Evolutionary conservation across 2,888 invertebrate species (phyloP).

Genomic region (Drosophila mimica): DNA sequence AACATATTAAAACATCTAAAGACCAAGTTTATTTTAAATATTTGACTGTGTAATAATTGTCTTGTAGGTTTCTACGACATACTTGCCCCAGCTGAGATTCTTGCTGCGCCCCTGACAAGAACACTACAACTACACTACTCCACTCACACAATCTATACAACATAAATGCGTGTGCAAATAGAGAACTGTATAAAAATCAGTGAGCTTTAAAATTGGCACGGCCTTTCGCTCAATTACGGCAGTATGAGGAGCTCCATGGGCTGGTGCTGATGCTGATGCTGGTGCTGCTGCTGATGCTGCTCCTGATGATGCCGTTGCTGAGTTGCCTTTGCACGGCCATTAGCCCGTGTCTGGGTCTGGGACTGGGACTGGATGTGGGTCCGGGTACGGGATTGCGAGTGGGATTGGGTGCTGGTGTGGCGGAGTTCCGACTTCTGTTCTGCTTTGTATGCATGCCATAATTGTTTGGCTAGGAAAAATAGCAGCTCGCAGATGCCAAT

Average conservation of each 20-base stretch:
- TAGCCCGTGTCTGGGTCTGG: slow-evolving; percentile 34
- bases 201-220: slow-evolving; percentile 78
- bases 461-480: slow-evolving; percentile 87
- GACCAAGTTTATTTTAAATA: not conserved
- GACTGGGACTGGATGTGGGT: slow-evolving; percentile 11
- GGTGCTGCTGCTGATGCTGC: slow-evolving; percentile 18
- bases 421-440: slow-evolving; percentile 61
- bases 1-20: not conserved
- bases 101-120: not conserved
- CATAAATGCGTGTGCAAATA: slow-evolving; percentile 37
- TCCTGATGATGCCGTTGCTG: slow-evolving; percentile 35
- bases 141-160: not conserved
- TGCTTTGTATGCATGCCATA: slow-evolving; percentile 74
- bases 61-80: not conserved
- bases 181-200: slow-evolving; percentile 69
- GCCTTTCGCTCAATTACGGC: slow-evolving; percentile 73
- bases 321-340: slow-evolving; percentile 60
- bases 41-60: not conserved
- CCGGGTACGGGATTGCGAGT: slow-evolving; percentile 16
- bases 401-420: slow-evolving; percentile 21
- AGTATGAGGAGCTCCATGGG: slow-evolving; percentile 74
- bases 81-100: not conserved
- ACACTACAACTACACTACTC: not conserved
- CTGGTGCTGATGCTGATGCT: slow-evolving; percentile 12
- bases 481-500: slow-evolving; percentile 87